Percentiles rank a stretch among this genome's conserved stretches.
Conservation (phyloP, 2,888 invertebrate genomes). For the Cosmia trapezina region DNA sequence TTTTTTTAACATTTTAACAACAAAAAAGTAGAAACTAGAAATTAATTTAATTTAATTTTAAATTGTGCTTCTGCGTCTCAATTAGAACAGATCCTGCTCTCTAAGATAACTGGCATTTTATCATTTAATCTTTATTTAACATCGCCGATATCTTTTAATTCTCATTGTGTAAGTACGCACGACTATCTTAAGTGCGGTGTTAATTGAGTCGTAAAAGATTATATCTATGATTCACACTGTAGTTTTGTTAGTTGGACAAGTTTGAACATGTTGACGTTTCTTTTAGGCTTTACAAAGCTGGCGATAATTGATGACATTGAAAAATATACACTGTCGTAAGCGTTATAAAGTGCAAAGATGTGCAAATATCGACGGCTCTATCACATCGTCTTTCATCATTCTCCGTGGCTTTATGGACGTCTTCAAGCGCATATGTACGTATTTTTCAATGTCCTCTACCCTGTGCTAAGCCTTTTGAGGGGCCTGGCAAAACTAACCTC, state of each 20-base stretch:
- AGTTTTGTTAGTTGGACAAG: constrained; percentile 17
- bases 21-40: too few relatives aligned
- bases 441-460: background rate
- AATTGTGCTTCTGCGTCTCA: background rate
- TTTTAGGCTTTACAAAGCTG: background rate
- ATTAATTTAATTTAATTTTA: too few relatives aligned
- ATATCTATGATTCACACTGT: constrained; percentile 34
- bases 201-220: constrained; percentile 23
- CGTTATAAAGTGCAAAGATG: background rate
- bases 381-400: too few relatives aligned
- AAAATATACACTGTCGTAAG: background rate
- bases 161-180: constrained; percentile 20
- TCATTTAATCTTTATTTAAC: constrained; percentile 17
- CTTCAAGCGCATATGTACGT: too few relatives aligned
- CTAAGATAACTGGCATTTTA: constrained; percentile 2
- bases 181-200: constrained; percentile 26
- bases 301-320: background rate
- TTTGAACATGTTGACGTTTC: constrained; percentile 25
- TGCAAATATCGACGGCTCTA: background rate
- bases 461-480: background rate
- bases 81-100: constrained; percentile 4
- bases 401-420: background rate
- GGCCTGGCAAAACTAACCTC: constrained; percentile 6
- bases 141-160: constrained; percentile 11
- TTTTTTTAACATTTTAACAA: too few relatives aligned